phyloP scores from a whole-genome alignment of 1,140 invertebrate genomes.

The Eriocheir sinensis region DNA sequence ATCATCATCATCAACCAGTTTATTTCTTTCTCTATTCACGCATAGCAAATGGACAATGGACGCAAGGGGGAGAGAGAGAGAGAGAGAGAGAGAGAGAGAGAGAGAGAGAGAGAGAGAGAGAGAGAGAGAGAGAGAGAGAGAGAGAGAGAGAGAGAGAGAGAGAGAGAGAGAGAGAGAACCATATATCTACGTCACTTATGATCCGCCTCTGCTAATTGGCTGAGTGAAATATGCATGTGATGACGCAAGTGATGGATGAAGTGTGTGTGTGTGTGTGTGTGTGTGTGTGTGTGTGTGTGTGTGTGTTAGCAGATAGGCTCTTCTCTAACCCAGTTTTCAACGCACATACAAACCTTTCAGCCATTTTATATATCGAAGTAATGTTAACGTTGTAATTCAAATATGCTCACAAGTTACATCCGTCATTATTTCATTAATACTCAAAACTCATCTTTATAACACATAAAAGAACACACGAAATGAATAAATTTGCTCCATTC shows the following conservation, averaged over 20 bases:
- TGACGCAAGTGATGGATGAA: neutral
- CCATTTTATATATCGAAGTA: too few relatives aligned
- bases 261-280: neutral
- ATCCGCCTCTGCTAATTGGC: neutral
- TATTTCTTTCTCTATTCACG: neutral
- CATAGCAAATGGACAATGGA: neutral
- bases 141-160: slow-evolving; percentile 1
- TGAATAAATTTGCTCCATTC: too few relatives aligned
- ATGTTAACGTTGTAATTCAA: too few relatives aligned
- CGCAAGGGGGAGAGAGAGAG: neutral
- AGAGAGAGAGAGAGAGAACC: neutral
- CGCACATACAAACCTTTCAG: too few relatives aligned
- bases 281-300: neutral
- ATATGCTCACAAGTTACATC: too few relatives aligned
- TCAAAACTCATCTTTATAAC: too few relatives aligned
- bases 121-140: slow-evolving; percentile 33
- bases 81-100: slow-evolving; percentile 44
- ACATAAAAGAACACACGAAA: too few relatives aligned
- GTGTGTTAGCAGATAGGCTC: too few relatives aligned
- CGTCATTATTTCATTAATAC: too few relatives aligned
- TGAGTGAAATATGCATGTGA: neutral
- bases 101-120: neutral
- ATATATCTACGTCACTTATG: neutral
- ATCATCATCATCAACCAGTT: too few relatives aligned
- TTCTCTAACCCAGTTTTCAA: too few relatives aligned